Conservation (phyloP, 2,888 invertebrate species). For the Spilarctia lutea region DNA sequence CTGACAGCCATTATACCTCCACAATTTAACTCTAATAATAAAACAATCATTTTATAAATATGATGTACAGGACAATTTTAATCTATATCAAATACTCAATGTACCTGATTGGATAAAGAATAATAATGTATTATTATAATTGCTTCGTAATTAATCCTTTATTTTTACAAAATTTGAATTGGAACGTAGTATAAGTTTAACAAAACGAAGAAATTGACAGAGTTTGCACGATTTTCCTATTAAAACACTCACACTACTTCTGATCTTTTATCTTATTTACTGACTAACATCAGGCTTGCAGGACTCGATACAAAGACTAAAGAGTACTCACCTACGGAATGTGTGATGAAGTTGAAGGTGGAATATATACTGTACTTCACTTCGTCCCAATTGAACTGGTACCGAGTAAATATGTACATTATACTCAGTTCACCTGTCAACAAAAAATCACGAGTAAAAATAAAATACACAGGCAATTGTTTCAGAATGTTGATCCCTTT, state of each 20-base stretch:
- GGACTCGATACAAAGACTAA: not conserved
- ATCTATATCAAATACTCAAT: too few relatives aligned
- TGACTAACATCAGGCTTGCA: not conserved
- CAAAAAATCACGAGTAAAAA: not conserved
- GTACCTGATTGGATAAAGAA: too few relatives aligned
- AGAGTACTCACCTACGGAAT: conserved; percentile 74
- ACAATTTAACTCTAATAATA: too few relatives aligned
- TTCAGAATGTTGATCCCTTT: not conserved
- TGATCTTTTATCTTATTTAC: not conserved
- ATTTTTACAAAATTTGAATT: too few relatives aligned
- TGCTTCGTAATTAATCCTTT: too few relatives aligned
- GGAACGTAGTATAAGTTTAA: not conserved
- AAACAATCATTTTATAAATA: too few relatives aligned
- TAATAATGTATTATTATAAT: too few relatives aligned
- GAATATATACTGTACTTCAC: conserved; percentile 81
- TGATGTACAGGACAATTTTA: too few relatives aligned
- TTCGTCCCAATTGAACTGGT: conserved; percentile 84
- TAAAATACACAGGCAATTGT: not conserved
- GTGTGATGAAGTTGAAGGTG: conserved; percentile 76
- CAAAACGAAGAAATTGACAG: not conserved
- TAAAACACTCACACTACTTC: not conserved
- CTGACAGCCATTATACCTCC: too few relatives aligned
- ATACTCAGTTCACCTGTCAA: conserved; percentile 77
- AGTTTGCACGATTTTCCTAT: not conserved
- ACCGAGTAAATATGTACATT: conserved; percentile 81